Evolutionary conservation across 1,140 invertebrate genomes (phyloP), one percentile per base, ranked within the genome.

Genomic region (Holotrichia oblita): DNA sequence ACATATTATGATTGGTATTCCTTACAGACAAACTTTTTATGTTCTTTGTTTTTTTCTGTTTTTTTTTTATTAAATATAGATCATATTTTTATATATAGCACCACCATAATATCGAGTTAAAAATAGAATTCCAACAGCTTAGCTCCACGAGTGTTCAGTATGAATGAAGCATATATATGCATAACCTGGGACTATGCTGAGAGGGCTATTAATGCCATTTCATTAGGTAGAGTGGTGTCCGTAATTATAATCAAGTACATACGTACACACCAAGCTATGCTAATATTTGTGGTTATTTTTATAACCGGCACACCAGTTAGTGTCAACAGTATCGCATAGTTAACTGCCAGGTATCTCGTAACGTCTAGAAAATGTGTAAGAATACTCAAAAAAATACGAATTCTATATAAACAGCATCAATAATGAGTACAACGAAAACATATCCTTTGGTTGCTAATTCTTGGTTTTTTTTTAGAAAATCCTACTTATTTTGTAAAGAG

Each of bases 121-220:
- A 34, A 34, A 34, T 34, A 34, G 27, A 34, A 34, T 34, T 34
- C 27, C 27, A 34, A 4, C 27, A 34, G 27, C 27, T 34, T 34
- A 34, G 27, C 27, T 34, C 27, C 1, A 1, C 14, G 17, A 55
- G 48, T 17, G 7, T 55, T 17, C 48, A 17, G 48, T 55, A 55
- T 55, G 48, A 55, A 55, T 55, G 48, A 55, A 55, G 48, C 48
- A 17, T 55, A 55, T 55, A 17, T 55, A 55, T 55, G 48, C 48
- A 55, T 55, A 55, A 55, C 48, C 14, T 17, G 48, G 48, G n/a
- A 55, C 12, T n/a, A 55, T 55, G n/a, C 7, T 55, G 12, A 17
- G n/a, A 17, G 48, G 14, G 12, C 48, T 55, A 44, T n/a, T 55
- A 55, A 55, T 55, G 48, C 48, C 48, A 55, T 55, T 55, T 55